Evolutionary conservation across 1,140 invertebrate genomes (phyloP), one percentile per base, ranked within the genome.

Genomic region (Branchinecta lindahli): DNA sequence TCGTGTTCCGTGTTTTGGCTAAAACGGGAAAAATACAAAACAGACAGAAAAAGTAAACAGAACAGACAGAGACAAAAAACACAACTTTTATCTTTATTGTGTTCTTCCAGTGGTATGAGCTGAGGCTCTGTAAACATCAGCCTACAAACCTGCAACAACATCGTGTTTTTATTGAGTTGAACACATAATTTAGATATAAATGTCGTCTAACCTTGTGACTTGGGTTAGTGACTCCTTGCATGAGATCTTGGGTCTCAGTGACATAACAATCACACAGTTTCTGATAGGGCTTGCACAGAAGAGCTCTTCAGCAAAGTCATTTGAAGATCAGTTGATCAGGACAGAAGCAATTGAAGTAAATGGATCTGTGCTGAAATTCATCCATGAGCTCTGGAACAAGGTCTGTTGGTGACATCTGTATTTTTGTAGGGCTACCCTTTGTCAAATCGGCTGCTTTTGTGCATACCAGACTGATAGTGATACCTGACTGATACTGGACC

Each of bases 141-240:
- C n/a, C n/a, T n/a, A n/a, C n/a, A n/a, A n/a, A n/a, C n/a, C n/a
- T n/a, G n/a, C n/a, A n/a, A n/a, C n/a, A n/a, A n/a, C n/a, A n/a
- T n/a, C n/a, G n/a, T n/a, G n/a, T n/a, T 33, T 33, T 33, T 33
- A 33, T 33, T 33, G 2, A 33, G 33, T 33, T 33, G 33, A 33
- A 33, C 33, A 33, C 2, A 33, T 33, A 33, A 33, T 33, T 1
- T 33, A 5, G 1, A 21, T n/a, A 44, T n/a, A 70, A 70, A 72
- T 52, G 52, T 72, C 72, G 70, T 46, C 68, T 66, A 46, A 72
- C 44, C 52, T 76, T 10, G 75, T 80, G 71, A 74, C 74, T 65
- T 84, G 83, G 83, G 81, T 84, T 0, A 80, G 78, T 68, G 82
- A 84, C 72, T 74, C 80, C 71, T 78, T 84, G 4, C 80, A 83